Percentiles rank a stretch among this genome's conserved stretches.
Evolutionary conservation across 2,797 vertebrate species (phyloP).

Genomic region (Myotis planiceps): DNA sequence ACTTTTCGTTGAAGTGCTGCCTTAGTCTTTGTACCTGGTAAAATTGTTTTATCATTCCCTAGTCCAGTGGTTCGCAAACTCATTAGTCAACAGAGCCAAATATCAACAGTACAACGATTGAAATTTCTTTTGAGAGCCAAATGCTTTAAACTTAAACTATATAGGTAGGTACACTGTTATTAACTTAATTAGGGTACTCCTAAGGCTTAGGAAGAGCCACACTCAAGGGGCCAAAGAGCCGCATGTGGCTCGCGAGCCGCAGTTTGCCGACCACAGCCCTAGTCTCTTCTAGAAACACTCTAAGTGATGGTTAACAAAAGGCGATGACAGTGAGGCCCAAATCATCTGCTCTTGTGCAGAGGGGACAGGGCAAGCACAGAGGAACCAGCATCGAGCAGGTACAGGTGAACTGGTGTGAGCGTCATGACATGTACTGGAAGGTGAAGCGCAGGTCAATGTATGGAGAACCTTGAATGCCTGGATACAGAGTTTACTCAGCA

Average conservation of each 20-base stretch:
- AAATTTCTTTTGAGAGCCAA: too few species aligned
- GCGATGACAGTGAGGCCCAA: background rate
- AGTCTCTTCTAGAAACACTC: background rate
- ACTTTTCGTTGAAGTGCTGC: background rate
- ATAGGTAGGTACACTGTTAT: too few species aligned
- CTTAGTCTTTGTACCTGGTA: background rate
- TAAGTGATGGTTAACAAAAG: background rate
- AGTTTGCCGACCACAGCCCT: background rate
- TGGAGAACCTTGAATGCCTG: background rate
- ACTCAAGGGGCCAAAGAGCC: too few species aligned
- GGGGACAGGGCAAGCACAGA: background rate
- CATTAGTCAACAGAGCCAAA: too few species aligned
- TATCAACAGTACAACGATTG: too few species aligned
- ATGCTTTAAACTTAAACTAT: too few species aligned
- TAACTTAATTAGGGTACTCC: too few species aligned
- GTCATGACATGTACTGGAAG: background rate
- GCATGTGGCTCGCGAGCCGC: too few species aligned
- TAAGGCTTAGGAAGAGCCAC: too few species aligned
- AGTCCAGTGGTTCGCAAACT: too few species aligned
- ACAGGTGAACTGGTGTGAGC: too few species aligned
- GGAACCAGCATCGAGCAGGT: background rate
- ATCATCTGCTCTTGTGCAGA: background rate
- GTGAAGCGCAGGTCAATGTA: background rate
- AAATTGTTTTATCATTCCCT: background rate
- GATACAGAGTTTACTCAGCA: background rate